Conservation (phyloP, 2,113 vertebrate genomes). For the Lonchura striata region DNA sequence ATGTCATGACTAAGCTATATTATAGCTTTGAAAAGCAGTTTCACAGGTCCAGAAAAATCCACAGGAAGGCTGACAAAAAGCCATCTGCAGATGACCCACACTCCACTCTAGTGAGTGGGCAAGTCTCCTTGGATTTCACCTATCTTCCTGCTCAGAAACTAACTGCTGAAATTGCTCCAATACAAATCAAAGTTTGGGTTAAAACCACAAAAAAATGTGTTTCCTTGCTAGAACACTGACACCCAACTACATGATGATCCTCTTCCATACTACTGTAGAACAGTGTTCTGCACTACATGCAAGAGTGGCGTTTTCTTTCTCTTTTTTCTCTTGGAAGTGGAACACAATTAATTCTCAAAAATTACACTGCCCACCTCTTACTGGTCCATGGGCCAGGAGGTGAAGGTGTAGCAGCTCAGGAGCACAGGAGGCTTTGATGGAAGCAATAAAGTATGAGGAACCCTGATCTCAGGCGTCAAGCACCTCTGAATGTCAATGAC, state of each 20-base stretch:
- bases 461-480: neutral
- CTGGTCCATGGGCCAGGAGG: neutral
- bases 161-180: neutral
- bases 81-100: neutral
- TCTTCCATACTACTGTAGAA: neutral
- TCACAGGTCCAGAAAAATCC: neutral
- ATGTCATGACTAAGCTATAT: neutral
- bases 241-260: neutral
- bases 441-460: neutral
- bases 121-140: neutral
- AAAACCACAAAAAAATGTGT: neutral
- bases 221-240: conserved; percentile 34
- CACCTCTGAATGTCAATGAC: neutral
- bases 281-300: neutral
- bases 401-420: neutral
- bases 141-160: neutral
- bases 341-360: neutral
- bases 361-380: neutral
- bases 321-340: neutral
- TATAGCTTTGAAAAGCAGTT: neutral
- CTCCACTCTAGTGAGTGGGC: neutral
- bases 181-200: neutral
- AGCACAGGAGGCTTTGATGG: neutral
- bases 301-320: neutral
- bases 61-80: neutral